Conservation (phyloP, 2,113 vertebrate genomes). For the Phoenicopterus ruber region DNA sequence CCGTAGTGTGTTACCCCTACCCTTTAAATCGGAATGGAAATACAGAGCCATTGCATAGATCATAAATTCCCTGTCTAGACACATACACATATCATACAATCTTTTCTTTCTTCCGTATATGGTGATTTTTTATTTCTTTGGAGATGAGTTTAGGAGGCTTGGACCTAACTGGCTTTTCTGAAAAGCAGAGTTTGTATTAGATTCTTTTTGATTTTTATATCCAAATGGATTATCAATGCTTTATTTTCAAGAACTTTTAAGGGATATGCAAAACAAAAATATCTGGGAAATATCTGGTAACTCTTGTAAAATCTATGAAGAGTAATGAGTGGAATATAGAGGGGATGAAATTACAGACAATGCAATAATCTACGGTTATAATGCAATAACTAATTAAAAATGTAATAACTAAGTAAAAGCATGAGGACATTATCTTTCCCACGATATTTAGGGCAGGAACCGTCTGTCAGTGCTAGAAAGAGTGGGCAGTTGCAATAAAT, state of each 20-base stretch:
- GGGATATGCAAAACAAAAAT: not conserved
- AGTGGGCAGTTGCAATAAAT: fast-evolving
- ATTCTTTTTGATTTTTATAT: not conserved
- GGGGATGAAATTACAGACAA: not conserved
- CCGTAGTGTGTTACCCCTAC: fast-evolving
- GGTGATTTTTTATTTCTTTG: too few relatives aligned
- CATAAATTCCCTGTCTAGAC: not conserved
- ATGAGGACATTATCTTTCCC: fast-evolving
- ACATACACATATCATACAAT: fast-evolving
- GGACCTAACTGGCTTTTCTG: not conserved
- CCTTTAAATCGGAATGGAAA: not conserved
- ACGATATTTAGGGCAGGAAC: not conserved
- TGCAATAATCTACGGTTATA: not conserved
- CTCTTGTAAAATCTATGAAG: not conserved
- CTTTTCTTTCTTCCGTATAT: not conserved
- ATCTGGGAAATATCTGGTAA: not conserved
- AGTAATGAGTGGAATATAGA: not conserved
- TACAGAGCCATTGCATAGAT: fast-evolving
- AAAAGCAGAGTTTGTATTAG: not conserved
- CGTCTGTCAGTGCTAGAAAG: not conserved
- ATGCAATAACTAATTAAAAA: not conserved
- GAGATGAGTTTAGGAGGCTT: not conserved
- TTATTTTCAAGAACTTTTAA: not conserved
- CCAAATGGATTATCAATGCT: not conserved
- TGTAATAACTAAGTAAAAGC: not conserved